These are phyloP conservation scores for Drosophila paulistorum DNA, from an alignment of 1,140 invertebrate species.

Conservation along the genomic window DNA sequence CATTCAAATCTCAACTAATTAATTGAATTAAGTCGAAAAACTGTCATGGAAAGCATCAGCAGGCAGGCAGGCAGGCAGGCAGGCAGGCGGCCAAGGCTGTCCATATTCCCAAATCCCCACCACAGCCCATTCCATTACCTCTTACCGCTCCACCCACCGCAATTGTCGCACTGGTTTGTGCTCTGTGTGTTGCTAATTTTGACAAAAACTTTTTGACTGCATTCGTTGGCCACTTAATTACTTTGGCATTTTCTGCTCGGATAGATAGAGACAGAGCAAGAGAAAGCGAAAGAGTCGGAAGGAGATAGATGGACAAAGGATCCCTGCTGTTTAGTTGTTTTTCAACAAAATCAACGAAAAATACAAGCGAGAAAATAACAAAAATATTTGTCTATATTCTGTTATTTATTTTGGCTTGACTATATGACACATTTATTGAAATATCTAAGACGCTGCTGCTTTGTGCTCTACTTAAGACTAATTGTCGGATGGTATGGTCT, in stretches of 20 bases:
- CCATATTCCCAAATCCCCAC: neutral
- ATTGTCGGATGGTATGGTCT: constrained; percentile 45
- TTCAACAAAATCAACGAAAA: constrained; percentile 8
- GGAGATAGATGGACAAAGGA: constrained; percentile 6
- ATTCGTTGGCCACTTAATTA: constrained; percentile 49
- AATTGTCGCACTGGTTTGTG: neutral
- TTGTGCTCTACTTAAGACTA: constrained; percentile 57
- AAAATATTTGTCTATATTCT: constrained; percentile 17
- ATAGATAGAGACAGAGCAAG: neutral
- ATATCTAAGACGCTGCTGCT: constrained; percentile 20
- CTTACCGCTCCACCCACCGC: neutral
- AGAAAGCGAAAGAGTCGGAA: neutral
- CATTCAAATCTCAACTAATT: constrained; percentile 53
- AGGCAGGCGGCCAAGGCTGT: constrained; percentile 37
- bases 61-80: too few relatives aligned
- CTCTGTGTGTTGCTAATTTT: constrained; percentile 19
- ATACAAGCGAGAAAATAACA: neutral
- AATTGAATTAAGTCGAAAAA: constrained; percentile 52
- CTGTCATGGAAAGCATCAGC: constrained; percentile 34
- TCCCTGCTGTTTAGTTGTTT: constrained; percentile 23
- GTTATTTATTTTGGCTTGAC: constrained; percentile 47
- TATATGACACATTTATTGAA: constrained; percentile 54
- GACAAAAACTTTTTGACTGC: constrained; percentile 37
- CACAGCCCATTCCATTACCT: neutral
- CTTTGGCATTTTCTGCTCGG: constrained; percentile 47